Evolutionary conservation across 2,888 invertebrate species (phyloP).

Genomic region (Brachycybe producta): DNA sequence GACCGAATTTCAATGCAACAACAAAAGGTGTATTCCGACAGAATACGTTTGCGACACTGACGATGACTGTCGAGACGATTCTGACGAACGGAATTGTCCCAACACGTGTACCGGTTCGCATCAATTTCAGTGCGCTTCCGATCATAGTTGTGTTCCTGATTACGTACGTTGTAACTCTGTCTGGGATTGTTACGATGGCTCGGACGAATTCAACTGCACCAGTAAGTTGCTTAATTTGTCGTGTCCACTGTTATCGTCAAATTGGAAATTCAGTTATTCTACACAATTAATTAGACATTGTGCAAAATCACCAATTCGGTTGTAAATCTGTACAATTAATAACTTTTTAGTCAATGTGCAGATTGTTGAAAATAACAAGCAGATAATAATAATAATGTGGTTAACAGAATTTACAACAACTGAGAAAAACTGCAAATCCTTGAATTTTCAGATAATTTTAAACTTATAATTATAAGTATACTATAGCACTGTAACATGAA

Average conservation of each 20-base stretch:
- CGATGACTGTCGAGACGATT: slow-evolving; percentile 53
- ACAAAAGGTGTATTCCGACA: slow-evolving; percentile 54
- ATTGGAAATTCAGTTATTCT: too few relatives aligned
- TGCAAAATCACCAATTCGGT: too few relatives aligned
- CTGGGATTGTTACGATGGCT: slow-evolving; percentile 32
- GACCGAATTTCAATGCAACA: slow-evolving; percentile 57
- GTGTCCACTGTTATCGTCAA: not conserved
- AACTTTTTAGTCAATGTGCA: too few relatives aligned
- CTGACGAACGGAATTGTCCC: slow-evolving; percentile 54
- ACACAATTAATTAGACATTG: too few relatives aligned
- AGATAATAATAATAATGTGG: too few relatives aligned
- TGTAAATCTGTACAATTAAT: too few relatives aligned
- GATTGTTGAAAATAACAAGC: too few relatives aligned
- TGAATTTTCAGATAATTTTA: too few relatives aligned
- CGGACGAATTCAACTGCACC: slow-evolving; percentile 35
- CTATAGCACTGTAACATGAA: too few relatives aligned
- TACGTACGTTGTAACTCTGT: slow-evolving; percentile 34
- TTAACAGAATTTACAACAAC: too few relatives aligned
- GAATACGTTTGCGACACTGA: slow-evolving; percentile 57
- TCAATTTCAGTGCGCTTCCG: slow-evolving; percentile 43
- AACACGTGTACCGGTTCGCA: slow-evolving; percentile 33
- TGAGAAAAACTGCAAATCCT: too few relatives aligned
- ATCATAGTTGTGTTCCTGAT: slow-evolving; percentile 37
- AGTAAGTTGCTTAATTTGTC: slow-evolving; percentile 12
- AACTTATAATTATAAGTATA: too few relatives aligned